A percentile compares a stretch with the other conserved stretches of the same genome.
phyloP scores from a whole-genome alignment of 2,797 vertebrate species.

The Cirrhinus mrigala region DNA sequence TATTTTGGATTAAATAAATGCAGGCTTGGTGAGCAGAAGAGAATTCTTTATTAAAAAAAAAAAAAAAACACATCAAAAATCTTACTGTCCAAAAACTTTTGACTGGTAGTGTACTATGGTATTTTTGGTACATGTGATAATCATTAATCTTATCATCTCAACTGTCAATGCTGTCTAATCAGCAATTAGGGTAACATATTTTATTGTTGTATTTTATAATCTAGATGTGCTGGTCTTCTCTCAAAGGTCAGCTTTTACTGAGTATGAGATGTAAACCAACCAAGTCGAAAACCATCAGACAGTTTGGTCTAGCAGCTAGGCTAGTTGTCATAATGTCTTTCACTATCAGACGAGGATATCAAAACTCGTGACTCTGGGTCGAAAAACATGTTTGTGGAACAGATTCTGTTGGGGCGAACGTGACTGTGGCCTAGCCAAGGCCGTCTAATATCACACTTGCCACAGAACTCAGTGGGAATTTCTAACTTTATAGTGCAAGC shows the following conservation, averaged over 20 bases:
- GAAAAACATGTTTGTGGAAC: constrained; percentile 39
- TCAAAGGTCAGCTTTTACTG: not conserved
- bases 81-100: too few relatives aligned
- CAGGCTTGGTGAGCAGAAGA: too few relatives aligned
- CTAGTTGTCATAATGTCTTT: not conserved
- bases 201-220: not conserved
- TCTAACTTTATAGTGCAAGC: not conserved
- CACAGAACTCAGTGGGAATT: not conserved
- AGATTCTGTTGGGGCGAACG: constrained; percentile 16
- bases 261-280: not conserved
- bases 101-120: not conserved
- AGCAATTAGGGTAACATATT: not conserved
- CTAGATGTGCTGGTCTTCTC: not conserved
- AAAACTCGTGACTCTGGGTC: constrained; percentile 7
- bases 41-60: too few relatives aligned
- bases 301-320: constrained; percentile 7
- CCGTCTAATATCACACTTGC: constrained; percentile 1
- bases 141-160: not conserved
- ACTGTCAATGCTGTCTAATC: not conserved
- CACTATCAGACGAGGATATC: not conserved
- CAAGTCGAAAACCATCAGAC: not conserved
- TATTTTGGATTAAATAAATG: too few relatives aligned
- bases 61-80: too few relatives aligned
- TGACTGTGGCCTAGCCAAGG: constrained; percentile 23
- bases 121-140: not conserved